Base-by-base conservation (phyloP, 2,888 invertebrate genomes). In the Mesorhabditis spiculigera region DNA sequence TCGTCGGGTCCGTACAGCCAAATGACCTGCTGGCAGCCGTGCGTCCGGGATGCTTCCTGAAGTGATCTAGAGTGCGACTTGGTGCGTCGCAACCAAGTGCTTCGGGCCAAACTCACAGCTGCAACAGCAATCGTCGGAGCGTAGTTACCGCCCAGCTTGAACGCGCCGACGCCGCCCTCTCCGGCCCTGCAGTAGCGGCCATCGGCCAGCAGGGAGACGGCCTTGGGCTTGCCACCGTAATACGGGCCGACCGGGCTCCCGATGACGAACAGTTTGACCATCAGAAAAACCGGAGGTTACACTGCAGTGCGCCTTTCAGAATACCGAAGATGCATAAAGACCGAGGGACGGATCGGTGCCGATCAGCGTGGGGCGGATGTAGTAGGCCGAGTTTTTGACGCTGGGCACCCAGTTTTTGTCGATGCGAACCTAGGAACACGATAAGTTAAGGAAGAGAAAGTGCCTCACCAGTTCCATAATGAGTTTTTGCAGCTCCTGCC, bases 381-480 rank as follows among this genome's bases (percentile, higher is more conserved):
- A 98, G 50, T 98, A 90, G 81, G 95, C 94, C 79, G 93, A 92
- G 58, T 92, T 90, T 83, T 80, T 78, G 13, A 92, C 91, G 87
- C 93, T 92, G 4, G 98, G 98, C 5, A 98, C 94, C 96, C 97
- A 97, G 87, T 95, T 95, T 83, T 93, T 92, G 86, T 98, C 98
- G 75, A 97, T 91, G 84, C 91, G 90, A 69, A 99, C 89, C 73
- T 97, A 44, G 43, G 8, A 16, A 65, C 8, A 65, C 42, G 50
- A 3, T 63, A 8, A 63, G 13, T 50, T 10, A 8, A 50, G 50
- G 8, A 65, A 6, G 16, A n/a, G 1, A 65, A n/a, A 65, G 13
- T 10, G 3, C 8, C 65, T 65, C 42, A 98, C 89, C 71, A 97
- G 89, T 82, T 93, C 90, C 80, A 90, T 90, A 61, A 98, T 88